Evolutionary conservation across 2,888 invertebrate species (phyloP).

Genomic region (Cyclophora albipunctata): DNA sequence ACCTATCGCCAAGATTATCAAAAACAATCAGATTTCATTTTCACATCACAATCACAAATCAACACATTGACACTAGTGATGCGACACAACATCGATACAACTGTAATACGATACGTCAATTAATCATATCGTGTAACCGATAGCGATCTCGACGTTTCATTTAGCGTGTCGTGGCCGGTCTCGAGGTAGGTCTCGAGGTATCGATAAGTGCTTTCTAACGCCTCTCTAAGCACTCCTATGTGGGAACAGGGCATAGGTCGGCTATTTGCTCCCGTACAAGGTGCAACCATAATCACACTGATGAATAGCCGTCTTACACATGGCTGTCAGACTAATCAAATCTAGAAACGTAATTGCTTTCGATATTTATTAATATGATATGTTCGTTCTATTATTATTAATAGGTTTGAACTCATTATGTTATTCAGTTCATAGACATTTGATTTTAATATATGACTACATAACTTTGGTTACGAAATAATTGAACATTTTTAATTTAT

Average conservation of each 20-base stretch:
- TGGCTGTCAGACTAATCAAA: not conserved
- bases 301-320: constrained; percentile 25
- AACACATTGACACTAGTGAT: too few species aligned
- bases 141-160: constrained; percentile 56
- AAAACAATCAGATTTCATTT: too few species aligned
- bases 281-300: constrained; percentile 34
- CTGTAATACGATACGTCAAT: constrained; percentile 32
- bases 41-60: too few species aligned
- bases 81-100: not conserved
- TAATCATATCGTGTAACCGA: constrained; percentile 50
- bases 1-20: too few species aligned
- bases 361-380: not conserved
- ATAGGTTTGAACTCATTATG: not conserved
- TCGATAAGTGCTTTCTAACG: constrained; percentile 60
- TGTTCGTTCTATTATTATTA: constrained; percentile 4
- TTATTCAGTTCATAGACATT: not conserved
- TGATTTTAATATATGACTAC: too few species aligned
- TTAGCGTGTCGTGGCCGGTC: constrained; percentile 24
- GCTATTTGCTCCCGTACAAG: constrained; percentile 48
- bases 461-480: too few species aligned
- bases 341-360: too few species aligned
- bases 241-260: constrained; percentile 59
- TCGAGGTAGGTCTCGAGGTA: not conserved
- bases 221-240: constrained; percentile 40
- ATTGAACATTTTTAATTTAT: too few species aligned